A percentile compares a stretch with the other conserved stretches of the same genome.
Evolutionary conservation across 2,888 invertebrate species (phyloP).

Genomic region (Chalcis sispes): DNA sequence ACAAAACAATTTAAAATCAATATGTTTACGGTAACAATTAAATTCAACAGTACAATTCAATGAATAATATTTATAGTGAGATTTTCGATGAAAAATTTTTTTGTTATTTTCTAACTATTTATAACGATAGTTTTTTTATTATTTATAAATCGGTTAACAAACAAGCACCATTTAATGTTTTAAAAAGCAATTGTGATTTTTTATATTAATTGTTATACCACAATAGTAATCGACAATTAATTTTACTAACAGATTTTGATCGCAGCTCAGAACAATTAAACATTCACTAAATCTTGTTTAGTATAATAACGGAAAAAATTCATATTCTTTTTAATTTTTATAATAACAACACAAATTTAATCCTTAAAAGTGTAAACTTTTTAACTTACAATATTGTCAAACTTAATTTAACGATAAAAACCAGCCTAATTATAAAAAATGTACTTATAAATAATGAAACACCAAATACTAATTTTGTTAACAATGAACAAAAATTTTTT

Average conservation of each 20-base stretch:
- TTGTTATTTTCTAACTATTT: not conserved
- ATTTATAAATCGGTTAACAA: conserved; percentile 21
- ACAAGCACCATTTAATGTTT: conserved; percentile 35
- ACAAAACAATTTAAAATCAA: conserved; percentile 41
- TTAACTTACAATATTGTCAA: conserved; percentile 11
- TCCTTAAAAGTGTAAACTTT: no score
- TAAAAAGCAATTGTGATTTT: conserved; percentile 9
- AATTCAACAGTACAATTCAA: conserved; percentile 41
- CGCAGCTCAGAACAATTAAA: conserved; percentile 45
- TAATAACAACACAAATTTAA: no score
- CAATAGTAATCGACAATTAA: conserved; percentile 38
- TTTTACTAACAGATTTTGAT: conserved; percentile 49
- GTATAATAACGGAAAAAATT: conserved; percentile 16
- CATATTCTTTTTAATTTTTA: no score
- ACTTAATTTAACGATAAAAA: conserved; percentile 31
- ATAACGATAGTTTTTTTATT: not conserved
- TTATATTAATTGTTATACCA: conserved; percentile 28
- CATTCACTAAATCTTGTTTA: conserved; percentile 24
- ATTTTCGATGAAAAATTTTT: not conserved
- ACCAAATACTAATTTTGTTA: not conserved
- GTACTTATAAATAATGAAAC: conserved; percentile 7
- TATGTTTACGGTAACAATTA: conserved; percentile 59
- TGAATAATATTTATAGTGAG: conserved; percentile 7
- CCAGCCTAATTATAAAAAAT: no score
- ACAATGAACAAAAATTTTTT: conserved; percentile 1